phyloP scores from a whole-genome alignment of 92 coral and sea anemone genomes.

The Palythoa grandis region DNA sequence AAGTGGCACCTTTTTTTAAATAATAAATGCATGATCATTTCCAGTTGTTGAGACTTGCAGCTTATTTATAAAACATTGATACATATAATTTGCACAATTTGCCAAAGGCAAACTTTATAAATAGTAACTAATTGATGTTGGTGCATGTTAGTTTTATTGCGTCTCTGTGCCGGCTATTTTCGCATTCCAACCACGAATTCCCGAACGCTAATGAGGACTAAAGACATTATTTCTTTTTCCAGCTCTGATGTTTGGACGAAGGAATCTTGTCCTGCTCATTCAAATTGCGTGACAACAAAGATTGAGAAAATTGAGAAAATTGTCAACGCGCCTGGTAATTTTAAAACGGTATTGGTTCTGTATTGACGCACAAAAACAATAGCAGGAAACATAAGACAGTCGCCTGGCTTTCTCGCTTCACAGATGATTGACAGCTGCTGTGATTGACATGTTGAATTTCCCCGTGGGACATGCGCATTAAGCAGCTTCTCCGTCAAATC shows the following conservation, averaged over 20 bases:
- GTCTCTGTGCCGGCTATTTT: no score
- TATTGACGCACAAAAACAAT: no score
- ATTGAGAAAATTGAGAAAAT: neutral
- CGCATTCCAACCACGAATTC: no score
- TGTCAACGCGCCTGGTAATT: neutral
- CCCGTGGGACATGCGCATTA: slow-evolving; percentile 30
- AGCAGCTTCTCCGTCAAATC: neutral
- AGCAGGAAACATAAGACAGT: no score
- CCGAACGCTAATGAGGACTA: no score
- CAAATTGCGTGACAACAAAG: neutral
- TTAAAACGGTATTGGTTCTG: neutral
- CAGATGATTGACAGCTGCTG: slow-evolving; percentile 26
- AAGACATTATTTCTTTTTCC: neutral
- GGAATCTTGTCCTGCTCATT: neutral
- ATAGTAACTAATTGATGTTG: no score
- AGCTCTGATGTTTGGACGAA: neutral
- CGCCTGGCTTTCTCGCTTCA: neutral
- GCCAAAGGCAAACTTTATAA: no score
- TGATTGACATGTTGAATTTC: neutral
- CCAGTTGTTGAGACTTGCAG: no score
- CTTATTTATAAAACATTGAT: no score
- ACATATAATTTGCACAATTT: no score
- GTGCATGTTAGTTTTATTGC: no score
- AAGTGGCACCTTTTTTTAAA: neutral
- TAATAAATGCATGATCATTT: no score